Percentiles rank a stretch among this genome's conserved stretches.
Evolutionary conservation across 1,140 invertebrate species (phyloP).

Genomic region (Heliconius himera): DNA sequence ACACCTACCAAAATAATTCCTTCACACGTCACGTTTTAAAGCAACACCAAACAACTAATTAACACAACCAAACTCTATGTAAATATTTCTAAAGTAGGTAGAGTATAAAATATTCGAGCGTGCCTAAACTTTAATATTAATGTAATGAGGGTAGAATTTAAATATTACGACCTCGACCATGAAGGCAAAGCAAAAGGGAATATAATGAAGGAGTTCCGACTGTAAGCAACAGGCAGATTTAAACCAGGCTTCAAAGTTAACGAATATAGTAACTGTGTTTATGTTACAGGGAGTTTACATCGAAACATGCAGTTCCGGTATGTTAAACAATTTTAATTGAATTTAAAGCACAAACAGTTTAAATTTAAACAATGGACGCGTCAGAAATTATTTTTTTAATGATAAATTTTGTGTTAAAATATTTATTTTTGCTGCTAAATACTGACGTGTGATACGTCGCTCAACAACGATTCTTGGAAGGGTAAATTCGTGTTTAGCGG

Average conservation of each 20-base stretch:
- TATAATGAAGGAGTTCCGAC: conserved; percentile 28
- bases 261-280: conserved; percentile 26
- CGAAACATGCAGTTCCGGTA: conserved; percentile 21
- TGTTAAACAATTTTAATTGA: conserved; percentile 14
- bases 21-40: too few species aligned
- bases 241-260: conserved; percentile 31
- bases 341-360: not conserved
- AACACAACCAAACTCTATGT: not conserved
- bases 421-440: not conserved
- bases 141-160: conserved; percentile 25
- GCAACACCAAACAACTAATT: not conserved
- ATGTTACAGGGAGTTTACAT: conserved; percentile 28
- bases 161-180: conserved; percentile 33
- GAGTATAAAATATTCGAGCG: not conserved
- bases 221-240: conserved; percentile 33
- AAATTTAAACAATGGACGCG: not conserved
- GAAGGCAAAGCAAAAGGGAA: conserved; percentile 24
- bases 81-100: not conserved
- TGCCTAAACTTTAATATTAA: conserved; percentile 5
- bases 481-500: not conserved
- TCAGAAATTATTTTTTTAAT: not conserved
- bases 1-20: too few species aligned
- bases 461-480: not conserved
- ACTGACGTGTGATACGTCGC: not conserved
- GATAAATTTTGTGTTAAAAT: not conserved